Conservation (phyloP, 2,113 vertebrate genomes). For the Ancistrus triradiatus region DNA sequence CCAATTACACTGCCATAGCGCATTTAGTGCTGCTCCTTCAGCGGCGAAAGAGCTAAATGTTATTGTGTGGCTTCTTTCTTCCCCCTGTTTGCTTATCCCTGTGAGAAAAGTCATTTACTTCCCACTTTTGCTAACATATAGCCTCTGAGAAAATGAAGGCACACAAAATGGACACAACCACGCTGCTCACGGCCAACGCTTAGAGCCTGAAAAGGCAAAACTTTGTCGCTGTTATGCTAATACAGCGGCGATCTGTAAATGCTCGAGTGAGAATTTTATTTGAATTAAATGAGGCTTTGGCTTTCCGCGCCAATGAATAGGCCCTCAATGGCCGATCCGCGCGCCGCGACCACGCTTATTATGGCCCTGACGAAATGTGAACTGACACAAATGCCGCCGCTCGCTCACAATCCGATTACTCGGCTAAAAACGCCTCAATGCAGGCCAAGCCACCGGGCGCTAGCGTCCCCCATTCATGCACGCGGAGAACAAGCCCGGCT, state of each 20-base stretch:
- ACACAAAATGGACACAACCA: slow-evolving; percentile 32
- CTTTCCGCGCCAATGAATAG: slow-evolving; percentile 72
- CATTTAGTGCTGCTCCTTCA: slow-evolving; percentile 39
- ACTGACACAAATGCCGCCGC: slow-evolving; percentile 98
- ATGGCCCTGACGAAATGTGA: slow-evolving; percentile 95
- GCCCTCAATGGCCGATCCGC: slow-evolving; percentile 72
- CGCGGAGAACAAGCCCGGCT: slow-evolving; percentile 79
- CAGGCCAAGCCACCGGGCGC: slow-evolving; percentile 79
- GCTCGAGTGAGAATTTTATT: slow-evolving; percentile 95
- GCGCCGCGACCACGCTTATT: slow-evolving; percentile 88
- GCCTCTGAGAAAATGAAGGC: neutral
- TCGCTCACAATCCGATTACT: slow-evolving; percentile 97
- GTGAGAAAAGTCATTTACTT: slow-evolving; percentile 70
- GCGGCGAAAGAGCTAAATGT: slow-evolving; percentile 50
- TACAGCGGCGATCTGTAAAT: slow-evolving; percentile 85
- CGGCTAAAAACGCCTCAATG: slow-evolving; percentile 92
- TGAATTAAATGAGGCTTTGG: slow-evolving; percentile 90
- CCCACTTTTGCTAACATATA: slow-evolving; percentile 56
- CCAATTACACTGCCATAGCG: slow-evolving; percentile 44
- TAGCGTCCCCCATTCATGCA: slow-evolving; percentile 87
- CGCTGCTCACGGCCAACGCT: slow-evolving; percentile 59
- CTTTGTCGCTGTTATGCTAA: slow-evolving; percentile 95
- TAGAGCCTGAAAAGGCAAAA: slow-evolving; percentile 68
- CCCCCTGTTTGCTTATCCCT: slow-evolving; percentile 63
- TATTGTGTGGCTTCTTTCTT: slow-evolving; percentile 38